Evolutionary conservation across 2,888 invertebrate genomes (phyloP), one percentile per base, ranked within the genome.

Genomic region (Galerucella pusilla): DNA sequence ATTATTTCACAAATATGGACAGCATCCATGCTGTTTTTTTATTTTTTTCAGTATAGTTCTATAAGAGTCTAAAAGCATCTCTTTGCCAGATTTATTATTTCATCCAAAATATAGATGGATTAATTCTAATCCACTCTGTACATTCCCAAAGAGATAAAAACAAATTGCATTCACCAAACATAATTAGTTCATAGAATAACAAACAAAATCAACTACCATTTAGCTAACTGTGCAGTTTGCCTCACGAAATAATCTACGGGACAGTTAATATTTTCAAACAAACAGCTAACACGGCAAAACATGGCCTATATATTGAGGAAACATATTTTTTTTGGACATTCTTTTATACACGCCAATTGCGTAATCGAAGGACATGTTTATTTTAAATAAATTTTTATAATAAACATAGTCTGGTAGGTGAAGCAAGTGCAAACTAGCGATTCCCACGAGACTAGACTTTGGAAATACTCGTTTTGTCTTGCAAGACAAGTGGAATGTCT

Each of bases 351-450:
- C 57, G 10, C 59, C 11, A 42, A 63, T 63, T 63, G 35, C 35
- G 63, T 63, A 63, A 63, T 63, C 42, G 63, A 63, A 63, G 63
- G 63, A 63, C 63, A 63, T 35, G 63, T 16, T 63, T 63, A 42
- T 35, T n/a, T 63, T 57, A 16, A 57, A 42, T 42, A 9, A 7
- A 7, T 42, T 52, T 52, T n/a, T 52, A n/a, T 52, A 57, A 54
- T 57, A 57, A 16, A 57, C 16, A 54, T 5, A 49, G 14, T n/a
- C 6, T 52, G n/a, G 3, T 6, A 52, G 57, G 20, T 57, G 57
- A 20, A 16, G 20, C 57, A 20, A 16, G 57, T 57, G 57, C 57
- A 16, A 20, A 10, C 11, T 20, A 28, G 28, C 28, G 28, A 28
- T 28, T 28, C 28, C 28, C 28, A 28, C 28, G 2, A 28, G 28